These are phyloP conservation scores for Drosophila repletoides DNA, from an alignment of 1,140 invertebrate species.

Conservation along the genomic window DNA sequence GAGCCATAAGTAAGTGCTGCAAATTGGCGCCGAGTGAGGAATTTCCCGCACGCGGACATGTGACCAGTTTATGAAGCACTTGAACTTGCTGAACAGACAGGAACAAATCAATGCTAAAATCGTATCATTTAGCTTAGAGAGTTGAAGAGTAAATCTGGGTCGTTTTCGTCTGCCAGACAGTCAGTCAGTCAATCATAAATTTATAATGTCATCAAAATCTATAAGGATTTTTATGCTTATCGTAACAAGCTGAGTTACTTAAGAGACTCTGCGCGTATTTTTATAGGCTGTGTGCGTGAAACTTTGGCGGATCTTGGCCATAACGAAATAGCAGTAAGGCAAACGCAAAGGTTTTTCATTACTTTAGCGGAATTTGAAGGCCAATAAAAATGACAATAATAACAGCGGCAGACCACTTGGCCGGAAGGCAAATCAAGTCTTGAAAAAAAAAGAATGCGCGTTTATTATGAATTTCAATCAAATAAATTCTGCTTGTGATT, in stretches of 20 bases:
- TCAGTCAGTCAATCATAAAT: constrained; percentile 55
- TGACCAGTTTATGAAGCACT: constrained; percentile 10
- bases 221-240: constrained; percentile 50
- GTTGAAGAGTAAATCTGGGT: neutral
- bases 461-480: constrained; percentile 59
- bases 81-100: neutral
- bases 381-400: constrained; percentile 77
- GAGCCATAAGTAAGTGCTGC: constrained; percentile 5
- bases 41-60: neutral
- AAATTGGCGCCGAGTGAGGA: neutral
- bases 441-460: neutral
- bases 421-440: constrained; percentile 20
- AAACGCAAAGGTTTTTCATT: constrained; percentile 78
- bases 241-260: constrained; percentile 23
- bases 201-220: constrained; percentile 60
- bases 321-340: constrained; percentile 61
- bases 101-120: constrained; percentile 39
- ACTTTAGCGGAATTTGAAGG: constrained; percentile 60
- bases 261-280: constrained; percentile 17
- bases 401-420: constrained; percentile 1
- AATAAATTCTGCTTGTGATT: constrained; percentile 39
- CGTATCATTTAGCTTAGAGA: neutral
- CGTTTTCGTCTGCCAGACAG: neutral
- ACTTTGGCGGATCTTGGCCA: constrained; percentile 53
- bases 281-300: constrained; percentile 60